phyloP scores from a whole-genome alignment of 1,140 invertebrate species.

The Drosophila orosa region DNA sequence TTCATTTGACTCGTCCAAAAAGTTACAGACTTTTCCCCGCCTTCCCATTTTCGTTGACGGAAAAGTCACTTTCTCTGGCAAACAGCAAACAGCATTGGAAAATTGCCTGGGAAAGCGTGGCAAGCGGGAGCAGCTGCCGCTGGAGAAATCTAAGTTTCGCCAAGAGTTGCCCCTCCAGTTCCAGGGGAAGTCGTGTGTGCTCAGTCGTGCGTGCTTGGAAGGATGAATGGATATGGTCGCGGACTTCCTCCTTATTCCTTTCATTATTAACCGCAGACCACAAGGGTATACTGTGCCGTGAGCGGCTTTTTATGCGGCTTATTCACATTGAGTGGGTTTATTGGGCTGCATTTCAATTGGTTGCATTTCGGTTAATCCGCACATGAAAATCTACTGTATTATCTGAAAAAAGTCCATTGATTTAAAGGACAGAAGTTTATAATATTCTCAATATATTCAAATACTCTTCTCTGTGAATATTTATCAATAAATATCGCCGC shows the following conservation, averaged over 20 bases:
- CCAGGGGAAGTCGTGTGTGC: constrained; percentile 39
- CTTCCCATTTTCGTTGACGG: background rate
- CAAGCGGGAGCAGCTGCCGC: background rate
- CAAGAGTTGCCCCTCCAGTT: constrained; percentile 10
- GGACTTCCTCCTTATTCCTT: background rate
- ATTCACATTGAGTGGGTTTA: background rate
- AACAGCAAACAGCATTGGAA: constrained; percentile 18
- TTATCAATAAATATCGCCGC: constrained; percentile 10
- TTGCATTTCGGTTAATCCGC: background rate
- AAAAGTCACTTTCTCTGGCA: constrained; percentile 35
- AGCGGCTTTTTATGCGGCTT: background rate
- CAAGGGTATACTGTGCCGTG: background rate
- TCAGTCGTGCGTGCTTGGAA: constrained; percentile 28
- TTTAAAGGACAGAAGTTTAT: too few species aligned
- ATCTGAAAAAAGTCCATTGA: too few species aligned
- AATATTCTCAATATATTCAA: background rate
- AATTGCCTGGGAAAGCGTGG: background rate
- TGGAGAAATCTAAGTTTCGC: constrained; percentile 25
- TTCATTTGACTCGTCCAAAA: constrained; percentile 4
- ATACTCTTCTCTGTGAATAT: too few species aligned
- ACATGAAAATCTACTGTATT: too few species aligned
- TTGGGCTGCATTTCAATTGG: constrained; percentile 28
- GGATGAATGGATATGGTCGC: constrained; percentile 11
- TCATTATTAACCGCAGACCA: background rate
- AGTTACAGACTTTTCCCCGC: background rate